Conservation (phyloP, 2,888 invertebrate genomes). For the Xestobium rufovillosum region DNA sequence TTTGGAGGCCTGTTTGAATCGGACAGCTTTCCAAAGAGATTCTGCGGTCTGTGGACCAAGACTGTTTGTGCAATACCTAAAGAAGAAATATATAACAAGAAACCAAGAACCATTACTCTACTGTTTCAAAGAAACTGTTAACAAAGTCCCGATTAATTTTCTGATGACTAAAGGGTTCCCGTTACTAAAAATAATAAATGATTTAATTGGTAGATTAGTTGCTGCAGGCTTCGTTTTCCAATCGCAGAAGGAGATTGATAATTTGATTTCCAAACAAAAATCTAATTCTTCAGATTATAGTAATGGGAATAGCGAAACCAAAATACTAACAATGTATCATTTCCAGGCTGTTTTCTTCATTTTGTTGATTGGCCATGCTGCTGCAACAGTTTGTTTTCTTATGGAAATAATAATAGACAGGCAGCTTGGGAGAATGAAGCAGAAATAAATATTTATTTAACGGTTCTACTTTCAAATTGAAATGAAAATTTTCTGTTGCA, state of each 20-base stretch:
- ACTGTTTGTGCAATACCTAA: conserved; percentile 26
- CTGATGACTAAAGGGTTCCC: conserved; percentile 31
- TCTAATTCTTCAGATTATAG: too few relatives aligned
- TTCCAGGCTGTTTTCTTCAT: too few relatives aligned
- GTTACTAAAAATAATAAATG: conserved; percentile 24
- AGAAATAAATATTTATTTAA: too few relatives aligned
- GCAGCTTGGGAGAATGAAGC: too few relatives aligned
- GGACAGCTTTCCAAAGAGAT: conserved; percentile 19
- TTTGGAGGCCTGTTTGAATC: conserved; percentile 20
- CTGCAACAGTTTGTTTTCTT: too few relatives aligned
- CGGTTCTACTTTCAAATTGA: too few relatives aligned
- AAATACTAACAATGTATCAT: too few relatives aligned
- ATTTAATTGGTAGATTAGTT: conserved; percentile 23
- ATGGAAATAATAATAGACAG: too few relatives aligned
- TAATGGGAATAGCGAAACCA: too few relatives aligned
- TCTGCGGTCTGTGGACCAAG: conserved; percentile 25
- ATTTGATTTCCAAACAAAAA: too few relatives aligned
- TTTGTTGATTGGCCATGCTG: too few relatives aligned
- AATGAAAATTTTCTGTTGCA: too few relatives aligned
- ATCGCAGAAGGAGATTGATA: not conserved
- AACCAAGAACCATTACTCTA: conserved; percentile 26
- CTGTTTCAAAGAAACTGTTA: conserved; percentile 27
- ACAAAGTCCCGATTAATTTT: conserved; percentile 32
- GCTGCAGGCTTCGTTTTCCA: conserved; percentile 7
- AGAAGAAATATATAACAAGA: conserved; percentile 24